Evolutionary conservation across 1,140 invertebrate genomes (phyloP).

Genomic region (Macrotrachela quadricornifera): DNA sequence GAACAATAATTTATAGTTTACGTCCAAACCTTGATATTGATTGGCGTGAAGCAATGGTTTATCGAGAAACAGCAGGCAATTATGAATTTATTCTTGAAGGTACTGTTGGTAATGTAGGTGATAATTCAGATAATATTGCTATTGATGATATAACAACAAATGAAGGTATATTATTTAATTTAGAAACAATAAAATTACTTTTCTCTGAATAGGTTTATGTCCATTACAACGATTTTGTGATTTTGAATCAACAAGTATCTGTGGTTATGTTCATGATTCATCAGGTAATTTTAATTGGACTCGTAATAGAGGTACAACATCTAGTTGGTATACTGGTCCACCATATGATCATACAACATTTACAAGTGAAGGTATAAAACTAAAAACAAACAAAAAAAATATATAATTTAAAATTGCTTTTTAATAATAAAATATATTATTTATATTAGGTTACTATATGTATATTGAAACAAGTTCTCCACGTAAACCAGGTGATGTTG

Average conservation of each 20-base stretch:
- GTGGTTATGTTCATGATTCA: conserved; percentile 19
- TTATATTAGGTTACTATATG: conserved; percentile 1
- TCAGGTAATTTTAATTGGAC: conserved; percentile 24
- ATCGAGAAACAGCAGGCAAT: conserved; percentile 2
- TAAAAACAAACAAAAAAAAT: no score
- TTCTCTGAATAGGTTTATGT: not conserved
- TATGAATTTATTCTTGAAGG: conserved; percentile 6
- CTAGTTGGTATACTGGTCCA: conserved; percentile 10
- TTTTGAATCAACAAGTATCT: conserved; percentile 8
- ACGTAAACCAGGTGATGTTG: not conserved
- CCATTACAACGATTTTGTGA: not conserved
- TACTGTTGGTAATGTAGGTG: not conserved
- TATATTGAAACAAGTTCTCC: conserved; percentile 2
- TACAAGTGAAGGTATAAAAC: no score
- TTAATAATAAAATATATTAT: no score
- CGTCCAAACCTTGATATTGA: conserved; percentile 1
- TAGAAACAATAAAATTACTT: no score
- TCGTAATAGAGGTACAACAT: conserved; percentile 11
- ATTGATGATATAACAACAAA: conserved; percentile 3
- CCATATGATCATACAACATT: conserved; percentile 5
- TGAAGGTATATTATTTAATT: not conserved
- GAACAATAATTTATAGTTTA: not conserved
- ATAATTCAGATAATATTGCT: not conserved
- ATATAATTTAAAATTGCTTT: no score
- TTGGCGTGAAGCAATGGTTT: conserved; percentile 1